These are phyloP conservation scores for Pimephales promelas DNA, from an alignment of 2,113 vertebrate genomes.

Conservation along the genomic window DNA sequence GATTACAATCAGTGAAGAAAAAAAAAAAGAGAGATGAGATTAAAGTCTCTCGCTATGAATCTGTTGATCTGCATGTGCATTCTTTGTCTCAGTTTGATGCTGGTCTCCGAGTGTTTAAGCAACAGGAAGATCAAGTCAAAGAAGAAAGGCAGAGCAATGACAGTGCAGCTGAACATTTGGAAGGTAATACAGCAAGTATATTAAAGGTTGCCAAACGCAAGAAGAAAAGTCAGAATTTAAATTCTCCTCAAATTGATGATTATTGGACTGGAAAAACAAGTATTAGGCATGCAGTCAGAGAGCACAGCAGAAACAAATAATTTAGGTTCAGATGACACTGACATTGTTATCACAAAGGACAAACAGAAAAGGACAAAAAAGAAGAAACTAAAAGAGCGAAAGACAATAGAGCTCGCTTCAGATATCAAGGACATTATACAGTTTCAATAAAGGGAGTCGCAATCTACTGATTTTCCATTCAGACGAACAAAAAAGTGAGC, in stretches of 20 bases:
- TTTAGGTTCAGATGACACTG: not conserved
- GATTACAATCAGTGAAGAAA: slow-evolving; percentile 23
- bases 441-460: not conserved
- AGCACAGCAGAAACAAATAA: not conserved
- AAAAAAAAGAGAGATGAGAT: slow-evolving; percentile 37
- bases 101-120: not conserved
- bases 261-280: not conserved
- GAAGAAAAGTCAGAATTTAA: not conserved
- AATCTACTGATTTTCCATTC: not conserved
- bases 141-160: not conserved
- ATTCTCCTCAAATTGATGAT: not conserved
- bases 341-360: too few species aligned
- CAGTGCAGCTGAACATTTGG: not conserved
- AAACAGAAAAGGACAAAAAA: not conserved
- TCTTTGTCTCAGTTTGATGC: not conserved
- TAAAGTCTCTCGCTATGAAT: not conserved
- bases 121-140: not conserved
- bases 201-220: not conserved
- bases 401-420: not conserved
- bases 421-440: not conserved
- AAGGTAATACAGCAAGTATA: not conserved
- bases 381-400: not conserved
- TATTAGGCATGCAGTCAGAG: not conserved
- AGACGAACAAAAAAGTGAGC: not conserved
- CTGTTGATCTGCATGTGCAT: not conserved